phyloP scores from a whole-genome alignment of 2,113 vertebrate species.

The Jacana jacana region DNA sequence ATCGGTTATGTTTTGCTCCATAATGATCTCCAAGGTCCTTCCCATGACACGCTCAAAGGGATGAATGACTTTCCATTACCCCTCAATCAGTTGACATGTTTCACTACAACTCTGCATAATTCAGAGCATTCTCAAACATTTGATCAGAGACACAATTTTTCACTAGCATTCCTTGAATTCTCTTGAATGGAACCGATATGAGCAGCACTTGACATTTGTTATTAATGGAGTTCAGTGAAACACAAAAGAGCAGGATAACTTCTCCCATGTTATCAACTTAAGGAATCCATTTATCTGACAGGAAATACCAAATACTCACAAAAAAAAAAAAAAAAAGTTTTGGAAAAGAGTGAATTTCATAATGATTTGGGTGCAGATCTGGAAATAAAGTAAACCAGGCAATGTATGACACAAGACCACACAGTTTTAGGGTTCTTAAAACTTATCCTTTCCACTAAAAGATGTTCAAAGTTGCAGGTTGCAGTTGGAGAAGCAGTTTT shows the following conservation, averaged over 20 bases:
- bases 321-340: neutral
- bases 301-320: neutral
- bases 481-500: neutral
- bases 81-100: neutral
- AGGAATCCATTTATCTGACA: neutral
- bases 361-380: neutral
- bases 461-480: neutral
- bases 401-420: neutral
- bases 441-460: neutral
- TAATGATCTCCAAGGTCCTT: neutral
- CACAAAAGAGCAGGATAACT: neutral
- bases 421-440: neutral
- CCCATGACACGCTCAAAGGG: neutral
- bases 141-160: neutral
- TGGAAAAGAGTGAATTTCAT: neutral
- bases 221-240: neutral
- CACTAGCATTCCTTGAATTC: neutral
- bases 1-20: neutral
- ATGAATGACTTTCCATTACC: neutral
- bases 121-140: neutral
- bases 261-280: neutral
- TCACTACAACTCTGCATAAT: neutral
- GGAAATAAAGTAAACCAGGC: neutral
- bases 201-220: neutral
- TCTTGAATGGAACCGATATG: neutral